These are phyloP conservation scores for Gopherus flavomarginatus DNA, from an alignment of 2,113 vertebrate species.

Conservation along the genomic window DNA sequence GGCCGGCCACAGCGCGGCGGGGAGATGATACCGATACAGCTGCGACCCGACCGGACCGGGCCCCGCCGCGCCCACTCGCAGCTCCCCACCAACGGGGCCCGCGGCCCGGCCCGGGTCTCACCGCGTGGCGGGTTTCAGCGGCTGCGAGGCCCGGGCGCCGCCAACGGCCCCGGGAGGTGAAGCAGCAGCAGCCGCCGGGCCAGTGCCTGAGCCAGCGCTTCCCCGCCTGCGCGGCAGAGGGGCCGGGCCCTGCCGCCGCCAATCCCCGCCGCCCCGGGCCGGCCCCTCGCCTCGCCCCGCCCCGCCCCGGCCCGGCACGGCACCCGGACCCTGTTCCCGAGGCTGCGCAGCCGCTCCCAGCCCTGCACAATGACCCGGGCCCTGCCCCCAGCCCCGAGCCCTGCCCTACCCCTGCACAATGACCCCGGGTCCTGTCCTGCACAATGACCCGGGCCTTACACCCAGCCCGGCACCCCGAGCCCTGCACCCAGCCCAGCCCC, in stretches of 20 bases:
- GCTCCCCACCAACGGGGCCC: background rate
- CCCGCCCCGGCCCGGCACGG: background rate
- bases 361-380: background rate
- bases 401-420: too few relatives aligned
- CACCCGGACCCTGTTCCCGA: background rate
- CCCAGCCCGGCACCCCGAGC: too few relatives aligned
- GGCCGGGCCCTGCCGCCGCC: background rate
- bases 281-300: background rate
- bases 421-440: too few relatives aligned
- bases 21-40: too few relatives aligned
- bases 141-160: background rate
- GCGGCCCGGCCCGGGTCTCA: background rate
- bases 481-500: background rate
- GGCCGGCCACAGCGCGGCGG: too few relatives aligned
- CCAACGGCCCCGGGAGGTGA: background rate
- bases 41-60: too few relatives aligned
- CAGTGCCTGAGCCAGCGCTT: background rate
- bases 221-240: slow-evolving; percentile 69
- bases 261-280: background rate
- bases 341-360: background rate
- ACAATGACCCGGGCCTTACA: too few relatives aligned
- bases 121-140: background rate
- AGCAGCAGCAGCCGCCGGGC: background rate
- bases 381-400: background rate
- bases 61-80: background rate